Conservation (phyloP, 2,888 invertebrate species). For the Onchidella celtica region DNA sequence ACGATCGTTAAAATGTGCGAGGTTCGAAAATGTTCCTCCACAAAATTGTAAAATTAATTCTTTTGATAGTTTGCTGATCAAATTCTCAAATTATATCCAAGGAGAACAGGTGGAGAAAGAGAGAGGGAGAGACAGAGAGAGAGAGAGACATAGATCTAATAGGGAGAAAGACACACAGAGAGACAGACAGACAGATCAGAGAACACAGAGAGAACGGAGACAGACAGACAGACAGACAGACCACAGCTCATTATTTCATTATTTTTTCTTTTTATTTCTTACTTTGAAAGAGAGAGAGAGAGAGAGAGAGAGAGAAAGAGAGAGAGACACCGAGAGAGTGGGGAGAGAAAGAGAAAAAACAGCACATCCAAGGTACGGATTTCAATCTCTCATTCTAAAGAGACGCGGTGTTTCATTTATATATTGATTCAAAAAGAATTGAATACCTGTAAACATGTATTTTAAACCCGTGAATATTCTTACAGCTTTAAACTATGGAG, state of each 20-base stretch:
- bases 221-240: slow-evolving; percentile 14
- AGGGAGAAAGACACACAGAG: not conserved
- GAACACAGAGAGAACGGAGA: slow-evolving; percentile 12
- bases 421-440: too few relatives aligned
- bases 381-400: too few relatives aligned
- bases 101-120: not conserved
- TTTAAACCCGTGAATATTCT: too few relatives aligned
- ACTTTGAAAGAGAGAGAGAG: slow-evolving; percentile 28
- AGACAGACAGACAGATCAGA: not conserved
- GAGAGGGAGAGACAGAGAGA: not conserved
- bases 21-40: too few relatives aligned
- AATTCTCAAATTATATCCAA: not conserved
- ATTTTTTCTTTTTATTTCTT: too few relatives aligned
- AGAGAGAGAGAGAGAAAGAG: slow-evolving; percentile 32
- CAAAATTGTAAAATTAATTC: too few relatives aligned
- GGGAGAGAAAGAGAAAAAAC: not conserved
- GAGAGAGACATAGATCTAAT: not conserved
- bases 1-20: too few relatives aligned
- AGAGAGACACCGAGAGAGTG: not conserved
- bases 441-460: too few relatives aligned
- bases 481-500: too few relatives aligned
- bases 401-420: too few relatives aligned
- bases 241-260: too few relatives aligned
- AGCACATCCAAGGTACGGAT: too few relatives aligned
- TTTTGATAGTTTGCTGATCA: not conserved